Base-by-base conservation (phyloP, 2,888 invertebrate genomes). In the Drosophila demipolita region DNA sequence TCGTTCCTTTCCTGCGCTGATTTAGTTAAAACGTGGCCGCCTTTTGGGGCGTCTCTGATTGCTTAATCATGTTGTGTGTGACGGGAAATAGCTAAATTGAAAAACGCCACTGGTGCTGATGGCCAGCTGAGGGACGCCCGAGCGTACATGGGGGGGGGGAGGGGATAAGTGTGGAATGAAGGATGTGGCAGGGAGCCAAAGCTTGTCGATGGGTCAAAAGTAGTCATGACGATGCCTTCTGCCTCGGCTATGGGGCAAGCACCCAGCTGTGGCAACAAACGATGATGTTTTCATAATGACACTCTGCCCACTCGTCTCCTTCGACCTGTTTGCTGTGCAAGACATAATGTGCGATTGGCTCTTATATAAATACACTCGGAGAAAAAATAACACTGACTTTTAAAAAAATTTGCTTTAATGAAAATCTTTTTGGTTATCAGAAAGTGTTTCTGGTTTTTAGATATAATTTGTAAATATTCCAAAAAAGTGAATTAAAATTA, bases 51-150 rank as follows among this genome's bases (percentile, higher is more conserved):
- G 66, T 38, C 61, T 52, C 66, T 89, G 86, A 87, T 87, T 89
- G 83, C 86, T 89, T 87, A 89, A 87, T 87, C 89, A 83, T 87
- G 86, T 89, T 66, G 88, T 73, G 74, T 70, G 74, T 23, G 74
- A 73, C 80, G 87, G 87, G 84, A 84, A 84, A 84, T 80, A 60
- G 81, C 79, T 71, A 89, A 82, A 90, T 89, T 89, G 90, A 87
- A 89, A 88, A 85, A 68, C 84, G 77, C 84, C 88, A 84, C 73
- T 85, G 88, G 87, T 80, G 75, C 63, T 68, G 74, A 67, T 57
- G 55, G 48, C 69, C 73, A 68, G 40, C 61, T 57, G 67, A 33
- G 55, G 32, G 5, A 20, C 26, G 26, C 29, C 29, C 29, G 29
- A 29, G 29, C 6, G 29, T 6, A 6, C 6, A 32, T 48, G 38